Evolutionary conservation across 2,888 invertebrate species (phyloP).

Genomic region (Ectemnius lituratus): DNA sequence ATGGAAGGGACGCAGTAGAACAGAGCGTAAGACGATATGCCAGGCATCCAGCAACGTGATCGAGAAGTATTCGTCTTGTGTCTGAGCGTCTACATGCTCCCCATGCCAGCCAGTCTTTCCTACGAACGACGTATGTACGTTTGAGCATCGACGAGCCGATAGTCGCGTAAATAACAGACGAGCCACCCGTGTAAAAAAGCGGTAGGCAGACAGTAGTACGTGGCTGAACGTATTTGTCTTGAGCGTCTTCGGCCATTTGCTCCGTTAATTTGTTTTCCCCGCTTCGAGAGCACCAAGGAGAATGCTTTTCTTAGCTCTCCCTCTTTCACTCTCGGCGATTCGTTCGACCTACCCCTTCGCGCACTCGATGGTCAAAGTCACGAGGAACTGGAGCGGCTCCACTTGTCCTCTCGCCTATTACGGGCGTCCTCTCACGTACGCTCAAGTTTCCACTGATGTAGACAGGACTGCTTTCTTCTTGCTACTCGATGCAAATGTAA

Average conservation of each 20-base stretch:
- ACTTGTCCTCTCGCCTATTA: too few species aligned
- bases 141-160: not conserved
- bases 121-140: not conserved
- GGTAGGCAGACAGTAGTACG: not conserved
- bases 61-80: not conserved
- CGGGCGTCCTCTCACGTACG: too few species aligned
- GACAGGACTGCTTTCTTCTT: too few species aligned
- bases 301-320: slow-evolving; percentile 2
- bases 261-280: slow-evolving; percentile 10
- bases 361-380: too few species aligned
- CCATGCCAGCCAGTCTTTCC: not conserved
- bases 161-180: slow-evolving; percentile 3
- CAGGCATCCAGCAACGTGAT: too few species aligned
- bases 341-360: too few species aligned
- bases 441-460: too few species aligned
- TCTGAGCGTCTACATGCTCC: not conserved
- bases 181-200: not conserved
- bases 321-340: not conserved
- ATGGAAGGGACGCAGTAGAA: not conserved
- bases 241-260: slow-evolving; percentile 2
- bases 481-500: too few species aligned
- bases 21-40: not conserved
- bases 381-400: too few species aligned
- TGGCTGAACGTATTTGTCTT: slow-evolving; percentile 2
- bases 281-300: not conserved